Percentiles rank a stretch among this genome's conserved stretches.
Evolutionary conservation across 1,140 invertebrate species (phyloP).

Genomic region (Melipona quadrifasciata): DNA sequence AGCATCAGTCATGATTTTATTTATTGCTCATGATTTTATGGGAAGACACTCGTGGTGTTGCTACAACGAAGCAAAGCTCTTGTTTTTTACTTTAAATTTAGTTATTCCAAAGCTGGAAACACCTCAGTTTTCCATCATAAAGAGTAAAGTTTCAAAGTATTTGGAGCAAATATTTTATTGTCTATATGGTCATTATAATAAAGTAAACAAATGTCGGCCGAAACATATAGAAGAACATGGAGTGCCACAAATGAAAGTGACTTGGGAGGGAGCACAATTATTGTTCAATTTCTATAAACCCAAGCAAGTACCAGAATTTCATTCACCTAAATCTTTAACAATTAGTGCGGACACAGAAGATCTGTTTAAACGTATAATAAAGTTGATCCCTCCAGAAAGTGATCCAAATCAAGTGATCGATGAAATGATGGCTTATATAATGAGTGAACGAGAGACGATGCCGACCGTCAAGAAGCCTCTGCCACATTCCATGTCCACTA

Average conservation of each 20-base stretch:
- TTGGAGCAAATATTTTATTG: conserved; percentile 95
- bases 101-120: conserved; percentile 86
- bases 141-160: conserved; percentile 86
- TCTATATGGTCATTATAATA: conserved; percentile 90
- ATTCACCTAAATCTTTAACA: conserved; percentile 87
- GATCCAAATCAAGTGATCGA: conserved; percentile 84
- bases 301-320: conserved; percentile 90
- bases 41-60: conserved; percentile 90
- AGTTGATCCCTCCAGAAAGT: conserved; percentile 86
- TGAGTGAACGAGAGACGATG: conserved; percentile 83
- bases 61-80: conserved; percentile 87
- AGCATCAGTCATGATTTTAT: conserved; percentile 89
- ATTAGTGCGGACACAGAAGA: conserved; percentile 90
- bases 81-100: conserved; percentile 89
- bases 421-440: conserved; percentile 86
- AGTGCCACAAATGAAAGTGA: conserved; percentile 86
- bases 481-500: conserved; percentile 85
- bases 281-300: conserved; percentile 94
- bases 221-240: conserved; percentile 91
- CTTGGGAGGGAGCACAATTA: conserved; percentile 89
- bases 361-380: conserved; percentile 89
- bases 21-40: conserved; percentile 92
- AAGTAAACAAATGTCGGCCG: conserved; percentile 86
- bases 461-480: conserved; percentile 79
- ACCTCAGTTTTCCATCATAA: conserved; percentile 79